Conservation (phyloP, 1,140 invertebrate genomes). For the Cherax quadricarinatus region DNA sequence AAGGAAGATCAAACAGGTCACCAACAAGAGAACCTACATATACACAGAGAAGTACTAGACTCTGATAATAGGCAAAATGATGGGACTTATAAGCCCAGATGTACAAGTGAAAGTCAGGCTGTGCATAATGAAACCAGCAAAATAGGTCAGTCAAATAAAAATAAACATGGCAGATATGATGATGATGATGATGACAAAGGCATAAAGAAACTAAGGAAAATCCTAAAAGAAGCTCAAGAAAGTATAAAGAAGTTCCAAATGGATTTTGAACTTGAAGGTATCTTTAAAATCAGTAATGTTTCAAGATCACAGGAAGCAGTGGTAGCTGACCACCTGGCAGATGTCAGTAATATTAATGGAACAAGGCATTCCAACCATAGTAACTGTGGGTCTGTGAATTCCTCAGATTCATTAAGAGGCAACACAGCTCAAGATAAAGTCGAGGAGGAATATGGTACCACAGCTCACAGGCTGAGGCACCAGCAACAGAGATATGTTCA, state of each 20-base stretch:
- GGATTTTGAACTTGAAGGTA: constrained; percentile 25
- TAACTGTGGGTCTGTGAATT: background rate
- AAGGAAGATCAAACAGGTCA: background rate
- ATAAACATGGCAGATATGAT: background rate
- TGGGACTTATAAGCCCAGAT: constrained; percentile 20
- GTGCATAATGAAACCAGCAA: background rate
- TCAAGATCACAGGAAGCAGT: background rate
- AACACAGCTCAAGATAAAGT: background rate
- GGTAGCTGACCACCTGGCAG: background rate
- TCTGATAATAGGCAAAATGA: constrained; percentile 36
- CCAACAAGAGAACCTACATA: background rate
- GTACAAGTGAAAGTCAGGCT: background rate
- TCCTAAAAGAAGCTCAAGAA: constrained; percentile 40
- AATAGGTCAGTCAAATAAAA: background rate
- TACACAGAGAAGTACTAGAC: background rate
- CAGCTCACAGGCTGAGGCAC: background rate
- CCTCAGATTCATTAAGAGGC: background rate
- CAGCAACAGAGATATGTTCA: background rate
- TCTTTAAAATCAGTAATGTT: background rate
- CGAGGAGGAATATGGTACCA: background rate
- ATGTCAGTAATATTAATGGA: background rate
- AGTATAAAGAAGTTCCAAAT: constrained; percentile 42
- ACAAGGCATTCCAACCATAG: background rate
- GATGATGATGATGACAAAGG: constrained; percentile 26
- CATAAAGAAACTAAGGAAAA: constrained; percentile 34